Evolutionary conservation across 2,797 vertebrate genomes (phyloP), one percentile per base, ranked within the genome.

Genomic region (Tarsius wallacei): DNA sequence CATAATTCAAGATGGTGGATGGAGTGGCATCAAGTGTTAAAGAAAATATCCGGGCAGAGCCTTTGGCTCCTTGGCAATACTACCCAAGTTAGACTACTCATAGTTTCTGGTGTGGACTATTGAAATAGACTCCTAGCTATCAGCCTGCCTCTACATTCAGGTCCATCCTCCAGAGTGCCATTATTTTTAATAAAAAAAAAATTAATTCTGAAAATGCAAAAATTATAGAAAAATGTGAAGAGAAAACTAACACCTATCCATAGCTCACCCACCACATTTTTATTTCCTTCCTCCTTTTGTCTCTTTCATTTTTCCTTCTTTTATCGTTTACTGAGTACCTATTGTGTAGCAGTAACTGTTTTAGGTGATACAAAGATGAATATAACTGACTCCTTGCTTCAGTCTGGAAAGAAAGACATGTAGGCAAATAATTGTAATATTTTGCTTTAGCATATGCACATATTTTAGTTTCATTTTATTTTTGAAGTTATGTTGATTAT

Each of bases 381-480:
- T 81, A 17, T 63, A 31, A 53, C 4, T n/a, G 33, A 85, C 51
- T 19, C 1, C 0, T 66, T 74, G 28, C 68, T 17, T 82, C 26
- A 33, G 13, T 63, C 24, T 85, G 42, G 59, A 96, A 90, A 26
- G 77, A 84, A 82, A 90, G 87, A 71, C 22, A 24, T 36, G 1
- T 2, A 78, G 77, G 28, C 17, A 93, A 78, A 86, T 85, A 5
- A 78, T 47, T n/a, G 22, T 10, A 81, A 17, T 78, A 42, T 70
- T 94, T 83, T 86, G 49, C 77, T 71, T 84, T 15, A 31, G 16
- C 31, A 55, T 51, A 15, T 87, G 51, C 1, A 59, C 11, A 24
- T 42, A 87, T 53, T 59, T 93, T 88, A 76, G 47, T 51, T 74
- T 95, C 15, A 61, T 77, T 89, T 94, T 76, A 66, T 81, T 97